These are phyloP conservation scores for Bagarius yarrelli DNA, from an alignment of 2,113 vertebrate species.

Conservation along the genomic window DNA sequence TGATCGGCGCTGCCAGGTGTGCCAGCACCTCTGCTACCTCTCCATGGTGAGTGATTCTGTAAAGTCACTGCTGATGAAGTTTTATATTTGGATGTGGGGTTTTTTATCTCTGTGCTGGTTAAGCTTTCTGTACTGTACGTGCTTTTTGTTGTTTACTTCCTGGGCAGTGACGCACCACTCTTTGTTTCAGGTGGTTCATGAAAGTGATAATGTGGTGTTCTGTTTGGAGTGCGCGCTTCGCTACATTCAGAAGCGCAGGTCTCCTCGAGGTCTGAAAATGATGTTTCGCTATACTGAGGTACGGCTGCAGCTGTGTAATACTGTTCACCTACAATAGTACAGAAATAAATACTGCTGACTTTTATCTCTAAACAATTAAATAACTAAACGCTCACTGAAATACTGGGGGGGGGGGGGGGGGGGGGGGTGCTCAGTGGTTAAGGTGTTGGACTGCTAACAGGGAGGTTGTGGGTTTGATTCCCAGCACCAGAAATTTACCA, in stretches of 20 bases:
- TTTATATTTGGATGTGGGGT: no score
- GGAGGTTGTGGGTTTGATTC: no score
- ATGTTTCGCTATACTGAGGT: constrained; percentile 91
- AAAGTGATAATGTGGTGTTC: constrained; percentile 87
- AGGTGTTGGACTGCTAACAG: no score
- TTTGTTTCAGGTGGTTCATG: constrained; percentile 79
- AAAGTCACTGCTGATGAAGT: no score
- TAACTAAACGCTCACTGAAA: no score
- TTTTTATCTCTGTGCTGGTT: background rate
- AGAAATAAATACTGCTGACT: background rate
- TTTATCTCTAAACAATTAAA: background rate
- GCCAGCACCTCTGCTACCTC: constrained; percentile 86
- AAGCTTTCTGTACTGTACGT: no score
- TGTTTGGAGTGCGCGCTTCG: constrained; percentile 86
- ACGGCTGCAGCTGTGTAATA: background rate
- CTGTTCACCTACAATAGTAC: background rate
- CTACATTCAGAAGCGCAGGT: constrained; percentile 86
- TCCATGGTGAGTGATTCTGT: constrained; percentile 77
- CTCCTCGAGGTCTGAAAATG: constrained; percentile 84
- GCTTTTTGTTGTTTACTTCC: background rate
- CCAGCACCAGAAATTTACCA: no score
- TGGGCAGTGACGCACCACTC: no score
- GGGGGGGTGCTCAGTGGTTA: no score
- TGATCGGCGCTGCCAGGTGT: constrained; percentile 84
- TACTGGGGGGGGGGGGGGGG: no score